phyloP scores from a whole-genome alignment of 2,888 invertebrate genomes.

The Neuroscelio doddi region DNA sequence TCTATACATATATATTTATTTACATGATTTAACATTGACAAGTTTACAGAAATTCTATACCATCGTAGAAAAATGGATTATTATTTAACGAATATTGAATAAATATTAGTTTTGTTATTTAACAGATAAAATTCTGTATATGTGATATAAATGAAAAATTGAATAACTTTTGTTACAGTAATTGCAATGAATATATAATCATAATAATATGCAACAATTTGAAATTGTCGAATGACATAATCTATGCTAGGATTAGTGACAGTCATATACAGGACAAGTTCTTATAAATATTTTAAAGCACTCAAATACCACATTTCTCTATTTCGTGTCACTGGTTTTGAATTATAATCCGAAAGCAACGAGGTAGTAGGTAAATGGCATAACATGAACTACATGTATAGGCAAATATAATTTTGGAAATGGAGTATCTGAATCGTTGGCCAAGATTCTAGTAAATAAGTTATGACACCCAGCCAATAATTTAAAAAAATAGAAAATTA shows the following conservation, averaged over 20 bases:
- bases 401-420: too few species aligned
- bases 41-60: too few species aligned
- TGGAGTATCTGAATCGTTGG: neutral
- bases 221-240: slow-evolving; percentile 9
- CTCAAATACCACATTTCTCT: slow-evolving; percentile 15
- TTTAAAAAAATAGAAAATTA: too few species aligned
- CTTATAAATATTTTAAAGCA: slow-evolving; percentile 28
- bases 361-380: slow-evolving; percentile 2
- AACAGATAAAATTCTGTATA: too few species aligned
- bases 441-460: neutral
- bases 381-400: too few species aligned
- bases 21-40: neutral
- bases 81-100: too few species aligned
- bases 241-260: slow-evolving; percentile 15
- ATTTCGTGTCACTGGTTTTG: slow-evolving; percentile 28
- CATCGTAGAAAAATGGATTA: too few species aligned
- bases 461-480: too few species aligned
- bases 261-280: slow-evolving; percentile 7
- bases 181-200: too few species aligned
- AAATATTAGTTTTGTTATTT: too few species aligned
- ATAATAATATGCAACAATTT: slow-evolving; percentile 13
- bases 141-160: too few species aligned
- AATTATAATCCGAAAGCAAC: slow-evolving; percentile 25
- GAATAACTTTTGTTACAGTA: too few species aligned
- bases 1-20: neutral